Percentiles rank a stretch among this genome's conserved stretches.
Evolutionary conservation across 2,797 vertebrate genomes (phyloP).

Genomic region (Labroides dimidiatus): DNA sequence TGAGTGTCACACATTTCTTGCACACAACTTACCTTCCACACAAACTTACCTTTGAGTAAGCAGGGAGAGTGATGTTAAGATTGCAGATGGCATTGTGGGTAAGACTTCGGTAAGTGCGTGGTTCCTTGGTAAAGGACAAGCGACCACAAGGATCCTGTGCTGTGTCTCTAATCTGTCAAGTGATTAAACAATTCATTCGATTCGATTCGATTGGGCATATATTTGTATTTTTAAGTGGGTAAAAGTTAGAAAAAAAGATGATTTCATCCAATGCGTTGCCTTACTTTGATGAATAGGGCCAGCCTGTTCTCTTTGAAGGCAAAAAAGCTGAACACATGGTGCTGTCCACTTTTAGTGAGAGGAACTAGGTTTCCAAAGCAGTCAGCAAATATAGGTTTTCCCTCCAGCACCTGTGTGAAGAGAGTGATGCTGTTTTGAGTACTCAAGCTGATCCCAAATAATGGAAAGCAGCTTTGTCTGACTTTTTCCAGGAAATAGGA

Average conservation of each 20-base stretch:
- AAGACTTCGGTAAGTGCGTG: slow-evolving; percentile 93
- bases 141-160: slow-evolving; percentile 97
- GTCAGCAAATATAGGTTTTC: slow-evolving; percentile 97
- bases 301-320: slow-evolving; percentile 99
- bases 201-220: neutral
- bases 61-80: slow-evolving; percentile 96
- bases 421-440: slow-evolving; percentile 18
- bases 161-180: slow-evolving; percentile 91
- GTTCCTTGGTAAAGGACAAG: slow-evolving; percentile 97
- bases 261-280: neutral
- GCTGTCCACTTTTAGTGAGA: slow-evolving; percentile 96
- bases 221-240: slow-evolving; percentile 17
- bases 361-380: slow-evolving; percentile 99
- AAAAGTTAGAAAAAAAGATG: neutral
- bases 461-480: neutral
- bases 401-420: slow-evolving; percentile 91
- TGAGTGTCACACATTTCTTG: neutral
- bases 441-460: neutral
- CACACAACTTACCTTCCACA: neutral
- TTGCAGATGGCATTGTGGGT: slow-evolving; percentile 98
- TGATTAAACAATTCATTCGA: slow-evolving; percentile 4
- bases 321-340: slow-evolving; percentile 98
- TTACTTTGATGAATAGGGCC: slow-evolving; percentile 98
- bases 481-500: slow-evolving; percentile 7
- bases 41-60: slow-evolving; percentile 91